phyloP scores from a whole-genome alignment of 2,888 invertebrate genomes.

The Leptura quadrifasciata region DNA sequence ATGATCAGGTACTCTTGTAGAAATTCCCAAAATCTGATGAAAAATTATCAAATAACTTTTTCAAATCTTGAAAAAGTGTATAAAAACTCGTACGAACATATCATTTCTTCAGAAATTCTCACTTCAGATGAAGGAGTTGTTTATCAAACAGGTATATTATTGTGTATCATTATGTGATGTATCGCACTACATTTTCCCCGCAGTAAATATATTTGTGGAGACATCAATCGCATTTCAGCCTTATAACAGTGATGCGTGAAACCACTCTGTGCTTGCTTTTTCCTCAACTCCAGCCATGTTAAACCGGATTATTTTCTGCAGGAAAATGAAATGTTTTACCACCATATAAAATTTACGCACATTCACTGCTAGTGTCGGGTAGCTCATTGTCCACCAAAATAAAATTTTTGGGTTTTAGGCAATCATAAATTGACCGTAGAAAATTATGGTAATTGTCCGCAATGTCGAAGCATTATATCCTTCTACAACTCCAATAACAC shows the following conservation, averaged over 20 bases:
- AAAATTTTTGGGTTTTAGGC: constrained; percentile 75
- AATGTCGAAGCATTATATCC: constrained; percentile 80
- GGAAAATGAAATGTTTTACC: too few relatives aligned
- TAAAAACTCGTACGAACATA: constrained; percentile 34
- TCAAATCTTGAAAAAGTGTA: constrained; percentile 43
- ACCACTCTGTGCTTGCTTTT: too few relatives aligned
- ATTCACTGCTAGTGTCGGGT: too few relatives aligned
- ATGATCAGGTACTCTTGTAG: constrained; percentile 48
- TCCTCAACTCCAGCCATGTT: too few relatives aligned
- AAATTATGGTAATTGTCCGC: constrained; percentile 84
- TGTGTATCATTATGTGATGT: neutral
- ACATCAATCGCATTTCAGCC: too few relatives aligned
- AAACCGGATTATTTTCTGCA: too few relatives aligned
- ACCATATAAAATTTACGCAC: too few relatives aligned
- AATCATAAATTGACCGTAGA: constrained; percentile 81
- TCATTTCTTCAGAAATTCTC: constrained; percentile 57
- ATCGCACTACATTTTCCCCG: neutral
- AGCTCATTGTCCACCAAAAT: neutral
- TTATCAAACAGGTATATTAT: constrained; percentile 46
- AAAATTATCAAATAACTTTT: constrained; percentile 55
- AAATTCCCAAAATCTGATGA: neutral
- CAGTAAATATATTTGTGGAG: too few relatives aligned
- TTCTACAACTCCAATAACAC: constrained; percentile 77
- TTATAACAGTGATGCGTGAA: too few relatives aligned
- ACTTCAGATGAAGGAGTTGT: constrained; percentile 75